These are phyloP conservation scores for Aphelinus certus DNA, from an alignment of 1,140 invertebrate genomes.

Conservation along the genomic window DNA sequence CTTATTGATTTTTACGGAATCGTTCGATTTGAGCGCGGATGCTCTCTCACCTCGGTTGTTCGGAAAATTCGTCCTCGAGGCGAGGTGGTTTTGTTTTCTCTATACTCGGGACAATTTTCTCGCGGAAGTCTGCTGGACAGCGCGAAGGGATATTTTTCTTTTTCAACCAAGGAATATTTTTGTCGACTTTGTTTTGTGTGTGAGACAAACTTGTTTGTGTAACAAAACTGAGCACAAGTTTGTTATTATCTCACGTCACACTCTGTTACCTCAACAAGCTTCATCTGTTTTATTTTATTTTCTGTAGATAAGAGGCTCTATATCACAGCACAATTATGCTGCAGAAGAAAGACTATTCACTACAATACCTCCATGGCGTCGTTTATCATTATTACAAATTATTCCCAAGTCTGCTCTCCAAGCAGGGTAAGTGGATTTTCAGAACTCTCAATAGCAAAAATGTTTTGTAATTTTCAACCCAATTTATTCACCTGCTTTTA, in stretches of 20 bases:
- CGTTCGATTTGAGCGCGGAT: no score
- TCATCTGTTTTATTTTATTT: constrained; percentile 30
- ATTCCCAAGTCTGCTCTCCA: constrained; percentile 63
- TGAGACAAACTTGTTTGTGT: constrained; percentile 1
- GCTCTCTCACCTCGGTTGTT: no score
- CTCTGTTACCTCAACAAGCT: not conserved
- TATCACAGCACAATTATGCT: constrained; percentile 60
- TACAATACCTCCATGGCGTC: constrained; percentile 60
- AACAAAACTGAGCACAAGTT: constrained; percentile 10
- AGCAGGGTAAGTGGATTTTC: constrained; percentile 56
- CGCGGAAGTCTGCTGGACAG: no score
- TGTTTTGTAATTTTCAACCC: not conserved
- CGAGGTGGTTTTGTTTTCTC: no score
- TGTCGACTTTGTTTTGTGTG: not conserved
- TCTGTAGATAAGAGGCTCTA: constrained; percentile 59
- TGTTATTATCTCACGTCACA: not conserved
- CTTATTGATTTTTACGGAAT: no score
- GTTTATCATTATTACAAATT: constrained; percentile 56
- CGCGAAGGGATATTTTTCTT: not conserved
- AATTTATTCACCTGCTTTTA: constrained; percentile 12
- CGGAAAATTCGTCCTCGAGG: no score
- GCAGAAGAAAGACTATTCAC: constrained; percentile 62
- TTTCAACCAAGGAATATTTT: not conserved
- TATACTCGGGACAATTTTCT: no score
- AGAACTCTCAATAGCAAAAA: not conserved